Percentiles rank a stretch among this genome's conserved stretches.
These are phyloP conservation scores for Odontamblyopus lacepedii DNA, from an alignment of 2,797 vertebrate genomes.

Conservation along the genomic window DNA sequence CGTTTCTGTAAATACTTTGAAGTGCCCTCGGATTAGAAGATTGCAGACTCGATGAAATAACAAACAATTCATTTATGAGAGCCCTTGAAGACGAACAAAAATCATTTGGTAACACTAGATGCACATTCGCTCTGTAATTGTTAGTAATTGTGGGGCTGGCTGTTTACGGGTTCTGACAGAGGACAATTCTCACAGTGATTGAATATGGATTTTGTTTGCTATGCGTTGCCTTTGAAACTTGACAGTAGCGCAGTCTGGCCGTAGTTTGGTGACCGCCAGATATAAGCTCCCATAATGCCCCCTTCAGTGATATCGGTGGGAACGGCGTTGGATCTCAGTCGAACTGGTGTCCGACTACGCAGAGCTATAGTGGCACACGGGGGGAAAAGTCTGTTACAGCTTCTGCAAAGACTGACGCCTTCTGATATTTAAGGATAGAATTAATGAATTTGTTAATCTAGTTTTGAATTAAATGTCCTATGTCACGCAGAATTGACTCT, in stretches of 20 bases:
- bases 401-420: background rate
- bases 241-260: slow-evolving; percentile 45
- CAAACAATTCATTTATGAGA: slow-evolving; percentile 73
- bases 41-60: slow-evolving; percentile 68
- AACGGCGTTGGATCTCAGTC: background rate
- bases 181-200: slow-evolving; percentile 60
- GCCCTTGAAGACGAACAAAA: slow-evolving; percentile 56
- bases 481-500: too few species aligned
- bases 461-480: background rate
- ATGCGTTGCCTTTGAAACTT: slow-evolving; percentile 61
- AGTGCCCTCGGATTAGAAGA: slow-evolving; percentile 72
- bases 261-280: slow-evolving; percentile 42
- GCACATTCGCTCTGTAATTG: slow-evolving; percentile 75
- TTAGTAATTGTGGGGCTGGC: slow-evolving; percentile 69
- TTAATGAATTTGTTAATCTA: background rate
- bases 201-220: slow-evolving; percentile 57
- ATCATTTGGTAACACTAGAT: slow-evolving; percentile 76
- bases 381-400: background rate
- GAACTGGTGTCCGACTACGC: background rate
- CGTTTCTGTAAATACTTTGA: slow-evolving; percentile 77
- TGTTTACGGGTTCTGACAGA: slow-evolving; percentile 69
- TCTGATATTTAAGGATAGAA: background rate
- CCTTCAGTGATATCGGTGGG: slow-evolving; percentile 6
- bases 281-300: slow-evolving; percentile 5
- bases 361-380: background rate